Evolutionary conservation across 1,140 invertebrate genomes (phyloP).

Genomic region (Telenomus remus): DNA sequence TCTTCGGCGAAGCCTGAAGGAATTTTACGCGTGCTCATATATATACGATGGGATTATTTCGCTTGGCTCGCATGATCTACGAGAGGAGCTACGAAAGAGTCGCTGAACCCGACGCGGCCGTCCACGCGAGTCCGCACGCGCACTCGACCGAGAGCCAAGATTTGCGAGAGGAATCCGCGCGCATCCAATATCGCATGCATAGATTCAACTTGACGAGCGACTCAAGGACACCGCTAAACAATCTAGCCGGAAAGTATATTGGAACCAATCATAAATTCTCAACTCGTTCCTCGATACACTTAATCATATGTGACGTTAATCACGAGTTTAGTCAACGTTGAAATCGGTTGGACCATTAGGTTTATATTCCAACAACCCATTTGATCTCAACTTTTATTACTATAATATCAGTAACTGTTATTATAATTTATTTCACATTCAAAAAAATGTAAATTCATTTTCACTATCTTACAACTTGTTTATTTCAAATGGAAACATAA

Average conservation of each 20-base stretch:
- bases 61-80: slow-evolving; percentile 54
- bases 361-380: not conserved
- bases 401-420: not conserved
- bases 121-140: slow-evolving; percentile 50
- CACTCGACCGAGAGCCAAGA: slow-evolving; percentile 37
- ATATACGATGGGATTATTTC: slow-evolving; percentile 32
- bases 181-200: slow-evolving; percentile 6
- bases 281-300: not conserved
- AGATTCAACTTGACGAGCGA: slow-evolving; percentile 45
- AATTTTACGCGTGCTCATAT: slow-evolving; percentile 30
- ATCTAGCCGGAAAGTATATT: slow-evolving; percentile 19
- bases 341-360: slow-evolving; percentile 4
- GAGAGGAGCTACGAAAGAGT: slow-evolving; percentile 46
- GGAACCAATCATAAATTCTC: slow-evolving; percentile 3
- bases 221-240: slow-evolving; percentile 44
- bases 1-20: slow-evolving; percentile 22
- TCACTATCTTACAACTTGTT: too few species aligned
- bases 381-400: not conserved
- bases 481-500: too few species aligned
- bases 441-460: too few species aligned
- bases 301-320: slow-evolving; percentile 15
- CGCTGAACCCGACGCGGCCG: slow-evolving; percentile 53
- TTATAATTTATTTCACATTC: too few species aligned
- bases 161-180: too few species aligned
- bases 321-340: slow-evolving; percentile 18